Conservation (phyloP, 2,113 vertebrate species). For the Lynx canadensis region DNA sequence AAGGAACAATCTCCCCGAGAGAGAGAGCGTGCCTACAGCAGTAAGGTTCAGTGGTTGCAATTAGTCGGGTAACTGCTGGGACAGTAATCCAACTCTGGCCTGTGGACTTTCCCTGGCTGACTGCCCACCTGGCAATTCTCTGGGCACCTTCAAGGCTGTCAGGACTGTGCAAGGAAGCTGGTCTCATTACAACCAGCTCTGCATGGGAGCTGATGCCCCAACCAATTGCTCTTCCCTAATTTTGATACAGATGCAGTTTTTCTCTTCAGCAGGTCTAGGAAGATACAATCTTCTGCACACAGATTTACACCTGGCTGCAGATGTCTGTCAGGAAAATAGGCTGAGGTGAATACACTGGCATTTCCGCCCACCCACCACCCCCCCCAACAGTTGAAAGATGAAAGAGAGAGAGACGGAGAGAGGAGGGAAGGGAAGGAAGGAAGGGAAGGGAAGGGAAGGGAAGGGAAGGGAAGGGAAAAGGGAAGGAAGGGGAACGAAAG, state of each 20-base stretch:
- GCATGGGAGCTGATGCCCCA: conserved; percentile 48
- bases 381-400: neutral
- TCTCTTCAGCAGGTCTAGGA: conserved; percentile 18
- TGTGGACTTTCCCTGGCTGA: conserved; percentile 72
- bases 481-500: neutral
- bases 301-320: conserved; percentile 42
- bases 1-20: conserved; percentile 78
- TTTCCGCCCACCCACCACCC: neutral
- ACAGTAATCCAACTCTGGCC: conserved; percentile 65
- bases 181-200: conserved; percentile 55
- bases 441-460: too few relatives aligned
- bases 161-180: conserved; percentile 47
- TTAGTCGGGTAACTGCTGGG: conserved; percentile 71
- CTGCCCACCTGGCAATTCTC: conserved; percentile 80
- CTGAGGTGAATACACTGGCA: neutral
- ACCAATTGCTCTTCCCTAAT: conserved; percentile 53
- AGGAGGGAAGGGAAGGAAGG: neutral
- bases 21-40: conserved; percentile 25
- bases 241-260: conserved; percentile 37
- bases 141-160: conserved; percentile 67
- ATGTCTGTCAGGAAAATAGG: conserved; percentile 26
- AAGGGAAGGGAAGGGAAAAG: neutral
- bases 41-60: conserved; percentile 73
- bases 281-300: neutral
- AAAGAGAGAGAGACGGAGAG: neutral